Base-by-base conservation (phyloP, 35 echinoderm and acorn worm genomes). In the Acanthaster planci region DNA sequence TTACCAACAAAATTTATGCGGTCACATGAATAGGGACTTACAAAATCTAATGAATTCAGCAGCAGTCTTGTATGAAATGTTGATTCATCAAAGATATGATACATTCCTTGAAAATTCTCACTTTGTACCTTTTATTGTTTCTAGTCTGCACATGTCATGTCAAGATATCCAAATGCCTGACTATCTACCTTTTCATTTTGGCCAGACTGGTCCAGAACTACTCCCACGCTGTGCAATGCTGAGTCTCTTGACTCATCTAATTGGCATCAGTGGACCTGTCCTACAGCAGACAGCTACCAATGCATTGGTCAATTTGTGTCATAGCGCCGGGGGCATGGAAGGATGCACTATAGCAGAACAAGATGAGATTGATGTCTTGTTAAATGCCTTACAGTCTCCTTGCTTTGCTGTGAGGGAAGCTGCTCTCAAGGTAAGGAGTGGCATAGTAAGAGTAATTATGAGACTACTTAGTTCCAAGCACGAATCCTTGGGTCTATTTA, bases 161-260 rank as follows among this genome's bases (percentile, higher is more conserved):
- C 42, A 47, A 47, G 42, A 47, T 47, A 6, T n/a, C 12, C 4
- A 47, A 4, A 47, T 47, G 4, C 4, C 42, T 47, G 42, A 47
- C 42, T 47, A 6, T 47, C 12, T 56, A 23, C 38, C 55, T 2
- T 19, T 23, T 72, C 30, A 34, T 54, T 14, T 51, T 76, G 2
- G 22, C 5, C 85, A 97, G 95, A 90, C 60, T 85, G 95, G 95
- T 55, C 95, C 95, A 1, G 95, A 97, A 18, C 59, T 97, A 17
- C 78, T 97, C 1, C 95, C 95, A 77, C 85, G 95, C 27, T 64
- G 78, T n/a, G 82, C 39, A 14, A 97, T 97, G 95, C 53, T 97
- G 51, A 40, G 67, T 18, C 85, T 97, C 23, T 77, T 97, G 26
- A 82, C 64, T 40, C 40, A 80, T 39, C 81, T 97, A 5, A 88